Base-by-base conservation (phyloP, 2,113 vertebrate species). In the Athene noctua region DNA sequence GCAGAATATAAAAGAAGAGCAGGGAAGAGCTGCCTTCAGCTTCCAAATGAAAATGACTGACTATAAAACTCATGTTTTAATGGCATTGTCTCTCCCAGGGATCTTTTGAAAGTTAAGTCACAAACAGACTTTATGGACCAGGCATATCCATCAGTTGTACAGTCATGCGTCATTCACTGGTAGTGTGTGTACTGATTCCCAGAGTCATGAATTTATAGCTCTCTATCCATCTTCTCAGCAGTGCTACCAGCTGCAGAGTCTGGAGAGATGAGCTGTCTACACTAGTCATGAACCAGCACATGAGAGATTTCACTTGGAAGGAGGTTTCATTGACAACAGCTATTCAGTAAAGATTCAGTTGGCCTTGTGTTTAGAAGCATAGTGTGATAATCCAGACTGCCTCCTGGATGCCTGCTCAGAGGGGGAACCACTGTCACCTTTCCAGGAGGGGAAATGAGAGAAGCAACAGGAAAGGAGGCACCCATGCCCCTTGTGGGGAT, bases 31-130 rank as follows among this genome's bases (percentile, higher is more conserved):
- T 77, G 71, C 63, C 34, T 88, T 94, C 63, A 96, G 65, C 51
- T 95, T 95, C 79, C 80, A 94, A 88, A 86, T 72, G 72, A 86
- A 91, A 89, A 68, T 42, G 30, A 55, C 40, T 54, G 61, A 46
- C 84, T 80, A 62, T 51, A 97, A 94, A 91, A 0, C 40, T 15
- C 0, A 0, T 46, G 32, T 79, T 91, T 91, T 81, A 77, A 85
- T 58, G 62, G 11, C 66, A 7, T n/a, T 62, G 19, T 73, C 62
- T 85, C 61, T 91, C 57, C 44, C 42, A 55, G 70, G 72, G 49
- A 46, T 17, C 10, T 58, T 65, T 68, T 55, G 49, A 46, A 49
- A 81, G 36, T 23, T 62, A 89, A 65, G 36, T 52, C 27, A 13
- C 61, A 63, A 14, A 23, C 44, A 77, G 59, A 16, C 40, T 88